phyloP scores from a whole-genome alignment of 2,113 vertebrate genomes.

The Candoia aspera region DNA sequence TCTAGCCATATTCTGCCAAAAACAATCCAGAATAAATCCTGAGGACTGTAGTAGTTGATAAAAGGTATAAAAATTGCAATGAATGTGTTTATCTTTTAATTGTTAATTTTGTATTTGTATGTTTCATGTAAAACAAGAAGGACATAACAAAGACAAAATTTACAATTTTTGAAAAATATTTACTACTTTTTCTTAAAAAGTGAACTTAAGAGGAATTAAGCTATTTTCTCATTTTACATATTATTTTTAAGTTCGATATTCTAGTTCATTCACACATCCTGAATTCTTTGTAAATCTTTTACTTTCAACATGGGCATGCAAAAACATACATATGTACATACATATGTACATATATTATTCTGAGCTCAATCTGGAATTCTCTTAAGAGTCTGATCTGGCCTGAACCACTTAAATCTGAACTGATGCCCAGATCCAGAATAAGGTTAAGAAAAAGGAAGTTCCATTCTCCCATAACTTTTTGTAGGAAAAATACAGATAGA shows the following conservation, averaged over 20 bases:
- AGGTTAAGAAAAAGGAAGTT: neutral
- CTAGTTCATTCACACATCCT: neutral
- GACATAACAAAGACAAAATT: neutral
- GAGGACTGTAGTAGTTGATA: too few relatives aligned
- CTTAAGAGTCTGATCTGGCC: neutral
- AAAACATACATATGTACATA: neutral
- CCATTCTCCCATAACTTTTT: neutral
- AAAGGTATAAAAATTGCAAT: too few relatives aligned
- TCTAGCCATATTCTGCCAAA: neutral
- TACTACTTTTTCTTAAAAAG: neutral
- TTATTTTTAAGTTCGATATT: neutral
- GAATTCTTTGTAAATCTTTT: neutral
- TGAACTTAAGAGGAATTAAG: neutral
- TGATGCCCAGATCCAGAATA: neutral
- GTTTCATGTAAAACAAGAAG: neutral
- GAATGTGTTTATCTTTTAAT: too few relatives aligned
- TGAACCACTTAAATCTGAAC: neutral
- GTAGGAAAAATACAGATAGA: neutral
- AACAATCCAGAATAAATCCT: neutral
- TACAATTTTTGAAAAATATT: neutral
- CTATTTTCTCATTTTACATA: neutral
- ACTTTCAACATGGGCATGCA: neutral
- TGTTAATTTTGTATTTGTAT: neutral
- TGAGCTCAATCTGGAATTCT: neutral
- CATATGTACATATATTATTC: too few relatives aligned